Percentiles rank a stretch among this genome's conserved stretches.
These are phyloP conservation scores for Siderastrea siderea DNA, from an alignment of 92 coral and sea anemone species.

Conservation along the genomic window DNA sequence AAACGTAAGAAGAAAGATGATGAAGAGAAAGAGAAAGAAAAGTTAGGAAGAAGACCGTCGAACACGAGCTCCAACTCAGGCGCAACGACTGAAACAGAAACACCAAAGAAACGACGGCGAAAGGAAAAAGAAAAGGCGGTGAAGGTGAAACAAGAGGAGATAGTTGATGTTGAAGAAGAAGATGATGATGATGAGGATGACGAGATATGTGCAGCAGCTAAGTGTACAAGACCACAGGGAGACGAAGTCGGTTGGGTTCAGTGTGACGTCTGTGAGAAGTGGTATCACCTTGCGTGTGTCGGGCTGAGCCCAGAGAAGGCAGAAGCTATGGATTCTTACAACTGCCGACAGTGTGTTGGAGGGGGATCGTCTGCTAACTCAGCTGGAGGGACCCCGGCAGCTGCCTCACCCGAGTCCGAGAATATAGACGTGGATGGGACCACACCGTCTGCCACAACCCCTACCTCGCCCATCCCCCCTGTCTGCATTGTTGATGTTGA, in stretches of 20 bases:
- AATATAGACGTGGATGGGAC: conserved; percentile 96
- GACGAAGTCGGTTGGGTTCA: conserved; percentile 99
- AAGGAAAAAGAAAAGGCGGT: conserved; percentile 67
- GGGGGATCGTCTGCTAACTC: conserved; percentile 65
- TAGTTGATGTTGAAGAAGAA: conserved; percentile 80
- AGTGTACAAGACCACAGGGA: conserved; percentile 93
- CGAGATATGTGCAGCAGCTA: conserved; percentile 87
- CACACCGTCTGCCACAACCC: conserved; percentile 71
- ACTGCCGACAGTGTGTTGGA: conserved; percentile 75
- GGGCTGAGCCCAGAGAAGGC: conserved; percentile 90
- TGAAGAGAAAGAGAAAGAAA: conserved; percentile 82
- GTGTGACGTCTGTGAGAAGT: conserved; percentile 93
- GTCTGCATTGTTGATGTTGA: conserved; percentile 31
- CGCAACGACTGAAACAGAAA: conserved; percentile 45
- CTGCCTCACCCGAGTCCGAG: conserved; percentile 93
- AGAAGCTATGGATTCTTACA: conserved; percentile 92
- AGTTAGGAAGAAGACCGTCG: conserved; percentile 54
- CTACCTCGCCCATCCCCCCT: conserved; percentile 37
- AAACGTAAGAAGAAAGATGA: conserved; percentile 93
- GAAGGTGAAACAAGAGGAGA: conserved; percentile 69
- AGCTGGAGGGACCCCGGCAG: conserved; percentile 62
- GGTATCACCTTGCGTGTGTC: conserved; percentile 94
- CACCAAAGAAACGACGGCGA: conserved; percentile 78
- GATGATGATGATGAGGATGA: conserved; percentile 95
- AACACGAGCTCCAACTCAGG: conserved; percentile 45